Evolutionary conservation across 1,140 invertebrate genomes (phyloP), one percentile per base, ranked within the genome.

Genomic region (Chironomus striatipennis): DNA sequence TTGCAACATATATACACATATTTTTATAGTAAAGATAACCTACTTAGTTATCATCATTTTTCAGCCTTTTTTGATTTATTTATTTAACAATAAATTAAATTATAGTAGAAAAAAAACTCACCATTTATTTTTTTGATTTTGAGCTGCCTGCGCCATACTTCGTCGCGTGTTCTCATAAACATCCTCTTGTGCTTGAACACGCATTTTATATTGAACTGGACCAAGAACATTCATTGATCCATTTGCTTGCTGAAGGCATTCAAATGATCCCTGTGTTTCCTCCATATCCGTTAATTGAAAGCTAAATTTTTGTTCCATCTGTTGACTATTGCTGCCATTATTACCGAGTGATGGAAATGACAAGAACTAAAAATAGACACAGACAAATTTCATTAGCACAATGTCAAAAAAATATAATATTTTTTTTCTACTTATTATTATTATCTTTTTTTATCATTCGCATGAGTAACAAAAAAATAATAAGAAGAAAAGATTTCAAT

Each of bases 101-200:
- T n/a, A n/a, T n/a, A n/a, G n/a, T n/a, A n/a, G n/a, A n/a, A n/a
- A n/a, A n/a, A n/a, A n/a, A 57, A 75, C 80, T 83, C 81, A 94
- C 93, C 94, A 96, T 86, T 94, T 94, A 83, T 93, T 95, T 84
- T 96, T 95, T 81, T 90, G 92, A 83, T 93, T 93, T 81, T 94
- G 90, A 81, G 96, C 93, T 73, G 90, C 92, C 77, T 89, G 90
- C 75, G 92, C 93, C 92, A 97, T 95, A 77, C 93, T 89, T 81
- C 91, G 89, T 83, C 90, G 88, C 76, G 95, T 97, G 75, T 90
- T 89, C 84, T 95, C 93, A 82, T 97, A 97, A 74, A 96, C 92
- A 85, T 98, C 95, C 81, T 97, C 95, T 77, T 95, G 97, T 77
- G 95, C 95, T 80, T 93, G 91, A 76, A 97, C 91, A 74, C 91